These are phyloP conservation scores for Stenoptilia bipunctidactyla DNA, from an alignment of 2,888 invertebrate species.

Conservation along the genomic window DNA sequence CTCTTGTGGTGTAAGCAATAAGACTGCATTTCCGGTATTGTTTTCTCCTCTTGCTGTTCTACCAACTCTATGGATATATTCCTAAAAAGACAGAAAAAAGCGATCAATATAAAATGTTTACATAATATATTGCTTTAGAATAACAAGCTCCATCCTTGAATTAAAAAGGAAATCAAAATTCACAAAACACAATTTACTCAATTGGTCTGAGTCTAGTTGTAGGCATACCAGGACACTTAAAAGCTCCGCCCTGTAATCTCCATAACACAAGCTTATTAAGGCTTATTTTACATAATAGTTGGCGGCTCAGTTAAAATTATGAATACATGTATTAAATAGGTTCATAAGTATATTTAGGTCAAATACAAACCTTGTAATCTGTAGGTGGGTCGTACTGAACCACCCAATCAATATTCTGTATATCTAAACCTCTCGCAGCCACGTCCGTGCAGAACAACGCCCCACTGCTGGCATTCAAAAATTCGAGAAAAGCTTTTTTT, in stretches of 20 bases:
- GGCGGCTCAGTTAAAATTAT: background rate
- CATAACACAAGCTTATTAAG: too few relatives aligned
- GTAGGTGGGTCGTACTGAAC: slow-evolving; percentile 99
- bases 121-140: too few relatives aligned
- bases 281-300: background rate
- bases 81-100: slow-evolving; percentile 78
- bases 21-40: slow-evolving; percentile 91
- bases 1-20: slow-evolving; percentile 94
- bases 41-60: slow-evolving; percentile 96
- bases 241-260: too few relatives aligned
- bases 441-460: slow-evolving; percentile 97
- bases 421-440: slow-evolving; percentile 95
- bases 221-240: too few relatives aligned
- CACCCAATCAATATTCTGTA: slow-evolving; percentile 98
- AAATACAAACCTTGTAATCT: slow-evolving; percentile 86
- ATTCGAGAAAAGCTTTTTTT: slow-evolving; percentile 94
- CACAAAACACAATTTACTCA: too few relatives aligned
- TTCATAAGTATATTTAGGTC: too few relatives aligned
- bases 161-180: too few relatives aligned
- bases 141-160: too few relatives aligned
- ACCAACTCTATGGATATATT: slow-evolving; percentile 98
- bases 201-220: too few relatives aligned
- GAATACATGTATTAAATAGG: slow-evolving; percentile 4
- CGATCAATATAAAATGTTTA: too few relatives aligned
- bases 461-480: slow-evolving; percentile 91